Base-by-base conservation (phyloP, 2,113 vertebrate species). In the Sturnus vulgaris region DNA sequence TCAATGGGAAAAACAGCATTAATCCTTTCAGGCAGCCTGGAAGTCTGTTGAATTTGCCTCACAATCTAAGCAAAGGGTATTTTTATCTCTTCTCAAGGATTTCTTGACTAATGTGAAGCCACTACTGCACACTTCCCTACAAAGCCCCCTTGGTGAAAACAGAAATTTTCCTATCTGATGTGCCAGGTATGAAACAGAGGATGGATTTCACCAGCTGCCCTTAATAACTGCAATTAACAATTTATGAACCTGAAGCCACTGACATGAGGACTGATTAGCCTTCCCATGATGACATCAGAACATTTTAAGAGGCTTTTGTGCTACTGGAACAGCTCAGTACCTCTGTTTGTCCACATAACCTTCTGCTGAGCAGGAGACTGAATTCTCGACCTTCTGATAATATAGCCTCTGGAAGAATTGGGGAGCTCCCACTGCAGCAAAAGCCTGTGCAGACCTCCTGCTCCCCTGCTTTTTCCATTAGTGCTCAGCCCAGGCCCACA, bases 51-150 rank as follows among this genome's bases (percentile, higher is more conserved):
- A 47, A 69, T 84, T 83, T 84, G 47, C 66, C 44, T 91, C 47
- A 80, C 9, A 12, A 30, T 16, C 39, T 63, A 56, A 89, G 55
- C 33, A 84, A 84, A 42, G 12, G 10, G 1, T 28, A 47, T 63
- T 86, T 52, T 39, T 82, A 52, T 42, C 37, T 53, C 18, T 44
- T 82, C 30, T 76, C 10, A 39, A 23, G 12, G 3, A 9, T 65
- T 85, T 91, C 60, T 30, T 4, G 5, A 70, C 21, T 14, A 66
- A 61, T 7, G 12, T 37, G 64, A 77, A 69, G 28, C 63, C 66
- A 5, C 20, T 79, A 46, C 0, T 64, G 8, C 57, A 52, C 21
- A 44, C 0, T 13, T 8, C 8, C 22, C 37, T 18, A 39, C 12
- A 65, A 64, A 49, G 3, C 6, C 9, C 7, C 15, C 16, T 14